A percentile compares a stretch with the other conserved stretches of the same genome.
phyloP scores from a whole-genome alignment of 2,797 vertebrate genomes.

The Epinephelus awoara region DNA sequence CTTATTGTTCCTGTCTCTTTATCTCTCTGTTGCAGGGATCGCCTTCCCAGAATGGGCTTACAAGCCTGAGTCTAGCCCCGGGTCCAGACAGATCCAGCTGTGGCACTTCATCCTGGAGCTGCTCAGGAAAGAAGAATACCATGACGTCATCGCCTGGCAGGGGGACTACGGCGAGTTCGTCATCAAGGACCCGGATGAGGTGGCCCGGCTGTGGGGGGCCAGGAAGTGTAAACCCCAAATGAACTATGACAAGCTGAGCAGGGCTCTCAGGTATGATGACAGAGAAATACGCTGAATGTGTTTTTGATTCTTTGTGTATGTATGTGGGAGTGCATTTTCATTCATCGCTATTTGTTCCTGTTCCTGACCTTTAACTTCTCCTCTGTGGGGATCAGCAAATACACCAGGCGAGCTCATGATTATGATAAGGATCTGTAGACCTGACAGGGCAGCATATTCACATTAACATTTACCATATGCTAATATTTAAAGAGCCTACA shows the following conservation, averaged over 20 bases:
- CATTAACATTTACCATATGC: background rate
- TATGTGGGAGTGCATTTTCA: slow-evolving; percentile 5
- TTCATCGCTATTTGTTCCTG: slow-evolving; percentile 4
- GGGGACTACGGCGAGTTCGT: slow-evolving; percentile 95
- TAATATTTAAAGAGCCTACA: background rate
- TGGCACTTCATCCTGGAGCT: slow-evolving; percentile 97
- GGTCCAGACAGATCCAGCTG: slow-evolving; percentile 95
- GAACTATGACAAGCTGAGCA: slow-evolving; percentile 96
- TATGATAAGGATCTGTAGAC: background rate
- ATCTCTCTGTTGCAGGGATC: slow-evolving; percentile 81
- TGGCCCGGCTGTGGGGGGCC: slow-evolving; percentile 94
- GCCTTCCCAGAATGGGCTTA: slow-evolving; percentile 97
- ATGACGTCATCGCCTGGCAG: slow-evolving; percentile 95
- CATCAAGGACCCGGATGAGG: slow-evolving; percentile 95
- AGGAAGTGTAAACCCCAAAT: slow-evolving; percentile 95
- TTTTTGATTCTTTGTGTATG: slow-evolving; percentile 1
- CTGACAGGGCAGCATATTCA: background rate
- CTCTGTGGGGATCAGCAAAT: background rate
- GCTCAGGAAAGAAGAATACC: slow-evolving; percentile 93
- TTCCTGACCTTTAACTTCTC: slow-evolving; percentile 12
- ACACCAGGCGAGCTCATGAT: background rate
- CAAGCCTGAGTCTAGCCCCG: slow-evolving; percentile 95
- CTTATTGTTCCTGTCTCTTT: slow-evolving; percentile 39
- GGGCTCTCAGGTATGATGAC: slow-evolving; percentile 88
- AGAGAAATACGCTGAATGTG: background rate